Evolutionary conservation across 1,140 invertebrate species (phyloP).

Genomic region (Cydia pomonella): DNA sequence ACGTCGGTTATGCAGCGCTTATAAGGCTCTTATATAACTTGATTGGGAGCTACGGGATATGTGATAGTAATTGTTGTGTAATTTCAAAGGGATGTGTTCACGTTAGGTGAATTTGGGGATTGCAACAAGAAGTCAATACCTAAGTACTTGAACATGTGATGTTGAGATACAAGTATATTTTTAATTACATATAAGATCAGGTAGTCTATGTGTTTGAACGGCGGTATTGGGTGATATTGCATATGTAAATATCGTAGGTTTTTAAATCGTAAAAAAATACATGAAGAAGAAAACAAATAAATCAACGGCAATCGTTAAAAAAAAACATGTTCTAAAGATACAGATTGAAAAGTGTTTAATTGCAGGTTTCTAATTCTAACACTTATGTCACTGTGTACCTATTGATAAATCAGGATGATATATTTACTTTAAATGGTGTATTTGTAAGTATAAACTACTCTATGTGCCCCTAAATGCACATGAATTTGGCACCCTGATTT

Average conservation of each 20-base stretch:
- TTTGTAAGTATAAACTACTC: too few relatives aligned
- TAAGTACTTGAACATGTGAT: too few relatives aligned
- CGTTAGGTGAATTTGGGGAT: background rate
- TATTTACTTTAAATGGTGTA: too few relatives aligned
- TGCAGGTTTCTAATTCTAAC: background rate
- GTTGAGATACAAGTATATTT: too few relatives aligned
- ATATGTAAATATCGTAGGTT: background rate
- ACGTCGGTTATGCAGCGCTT: conserved; percentile 12
- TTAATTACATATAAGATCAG: background rate
- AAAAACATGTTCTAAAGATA: background rate
- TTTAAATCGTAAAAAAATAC: background rate
- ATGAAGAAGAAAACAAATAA: background rate
- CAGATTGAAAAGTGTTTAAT: background rate
- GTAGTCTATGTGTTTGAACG: background rate
- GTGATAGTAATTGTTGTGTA: background rate
- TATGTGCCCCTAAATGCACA: too few relatives aligned
- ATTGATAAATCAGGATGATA: background rate
- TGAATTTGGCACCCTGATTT: background rate
- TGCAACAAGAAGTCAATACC: background rate
- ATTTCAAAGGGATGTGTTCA: too few relatives aligned
- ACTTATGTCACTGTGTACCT: background rate
- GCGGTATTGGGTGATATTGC: background rate
- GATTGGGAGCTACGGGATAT: background rate
- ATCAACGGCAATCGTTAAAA: background rate
- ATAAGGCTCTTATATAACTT: background rate